These are phyloP conservation scores for Catamblyrhynchus diadema DNA, from an alignment of 2,797 vertebrate species.

Conservation along the genomic window DNA sequence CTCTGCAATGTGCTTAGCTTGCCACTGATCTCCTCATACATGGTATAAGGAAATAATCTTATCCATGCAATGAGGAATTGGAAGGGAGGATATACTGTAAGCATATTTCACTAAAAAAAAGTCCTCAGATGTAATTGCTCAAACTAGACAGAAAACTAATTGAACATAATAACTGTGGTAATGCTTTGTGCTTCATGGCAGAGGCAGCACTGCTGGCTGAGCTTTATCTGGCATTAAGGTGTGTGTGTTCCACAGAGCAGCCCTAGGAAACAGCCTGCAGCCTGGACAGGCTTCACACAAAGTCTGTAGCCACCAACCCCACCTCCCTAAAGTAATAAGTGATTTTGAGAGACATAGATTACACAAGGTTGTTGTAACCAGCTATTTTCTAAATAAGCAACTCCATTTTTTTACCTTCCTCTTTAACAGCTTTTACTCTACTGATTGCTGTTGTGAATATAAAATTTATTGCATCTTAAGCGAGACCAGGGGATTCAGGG, in stretches of 20 bases:
- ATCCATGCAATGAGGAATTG: background rate
- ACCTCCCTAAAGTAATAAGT: background rate
- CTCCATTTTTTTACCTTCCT: background rate
- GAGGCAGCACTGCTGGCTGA: background rate
- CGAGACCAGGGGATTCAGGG: background rate
- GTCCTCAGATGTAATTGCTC: slow-evolving; percentile 11
- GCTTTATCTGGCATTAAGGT: background rate
- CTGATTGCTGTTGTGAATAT: slow-evolving; percentile 17
- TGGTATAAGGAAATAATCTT: background rate
- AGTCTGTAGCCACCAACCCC: background rate
- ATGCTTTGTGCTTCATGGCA: background rate
- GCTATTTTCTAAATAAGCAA: background rate
- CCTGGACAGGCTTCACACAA: background rate
- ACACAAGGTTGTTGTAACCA: background rate
- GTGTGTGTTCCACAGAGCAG: background rate
- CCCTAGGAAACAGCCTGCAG: background rate
- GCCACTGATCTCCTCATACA: background rate
- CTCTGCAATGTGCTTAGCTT: background rate
- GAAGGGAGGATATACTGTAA: background rate
- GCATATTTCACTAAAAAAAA: background rate
- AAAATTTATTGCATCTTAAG: slow-evolving; percentile 20
- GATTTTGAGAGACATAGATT: background rate
- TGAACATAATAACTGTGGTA: slow-evolving; percentile 25
- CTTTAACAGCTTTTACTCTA: background rate
- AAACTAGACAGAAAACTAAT: slow-evolving; percentile 43